These are phyloP conservation scores for Apogon hyalosoma DNA, from an alignment of 2,797 vertebrate species.

Conservation along the genomic window DNA sequence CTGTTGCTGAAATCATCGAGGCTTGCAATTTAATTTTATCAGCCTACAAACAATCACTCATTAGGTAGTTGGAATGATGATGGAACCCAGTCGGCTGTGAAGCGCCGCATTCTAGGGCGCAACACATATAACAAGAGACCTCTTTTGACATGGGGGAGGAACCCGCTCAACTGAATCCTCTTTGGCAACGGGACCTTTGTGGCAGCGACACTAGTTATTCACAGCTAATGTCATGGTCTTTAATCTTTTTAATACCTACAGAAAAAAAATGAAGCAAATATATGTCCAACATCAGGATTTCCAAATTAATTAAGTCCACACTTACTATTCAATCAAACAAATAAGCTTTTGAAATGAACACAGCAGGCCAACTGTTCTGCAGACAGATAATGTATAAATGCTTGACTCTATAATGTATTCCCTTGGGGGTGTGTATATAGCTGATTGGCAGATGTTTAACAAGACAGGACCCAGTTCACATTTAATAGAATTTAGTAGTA, in stretches of 20 bases:
- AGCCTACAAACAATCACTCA: constrained; percentile 94
- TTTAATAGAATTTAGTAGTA: constrained; percentile 36
- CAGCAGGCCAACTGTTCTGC: constrained; percentile 52
- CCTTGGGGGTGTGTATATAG: constrained; percentile 41
- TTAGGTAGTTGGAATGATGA: constrained; percentile 91
- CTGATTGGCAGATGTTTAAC: constrained; percentile 64
- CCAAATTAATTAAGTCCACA: constrained; percentile 60
- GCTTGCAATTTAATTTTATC: constrained; percentile 97
- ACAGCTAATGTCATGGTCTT: constrained; percentile 69
- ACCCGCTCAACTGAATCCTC: constrained; percentile 84
- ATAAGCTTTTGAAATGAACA: constrained; percentile 59
- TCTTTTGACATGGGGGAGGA: constrained; percentile 79
- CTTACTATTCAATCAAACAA: constrained; percentile 63
- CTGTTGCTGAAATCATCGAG: constrained; percentile 93
- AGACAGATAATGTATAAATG: constrained; percentile 40
- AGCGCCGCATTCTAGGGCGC: constrained; percentile 86
- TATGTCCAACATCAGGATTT: constrained; percentile 57
- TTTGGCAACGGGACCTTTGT: constrained; percentile 73
- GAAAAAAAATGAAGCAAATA: constrained; percentile 47
- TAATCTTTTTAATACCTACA: constrained; percentile 71
- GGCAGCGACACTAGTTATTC: constrained; percentile 58
- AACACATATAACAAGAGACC: constrained; percentile 80
- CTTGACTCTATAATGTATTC: constrained; percentile 35
- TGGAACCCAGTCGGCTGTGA: constrained; percentile 88
- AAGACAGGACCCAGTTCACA: constrained; percentile 47